Conservation (phyloP, 2,888 invertebrate genomes). For the Nephrotoma flavescens region DNA sequence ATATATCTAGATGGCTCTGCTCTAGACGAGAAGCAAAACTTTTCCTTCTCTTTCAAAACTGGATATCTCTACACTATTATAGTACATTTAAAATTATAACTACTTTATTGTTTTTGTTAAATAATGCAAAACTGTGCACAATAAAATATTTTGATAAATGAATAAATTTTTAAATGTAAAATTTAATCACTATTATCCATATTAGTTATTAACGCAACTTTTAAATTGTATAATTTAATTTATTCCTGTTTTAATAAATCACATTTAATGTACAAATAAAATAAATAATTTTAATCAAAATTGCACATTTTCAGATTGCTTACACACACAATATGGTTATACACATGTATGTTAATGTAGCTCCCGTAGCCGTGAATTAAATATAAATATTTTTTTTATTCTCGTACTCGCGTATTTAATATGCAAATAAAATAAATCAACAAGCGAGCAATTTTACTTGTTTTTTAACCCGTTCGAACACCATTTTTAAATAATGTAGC, state of each 20-base stretch:
- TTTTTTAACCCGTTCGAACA: no score
- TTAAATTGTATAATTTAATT: neutral
- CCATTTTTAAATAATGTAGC: no score
- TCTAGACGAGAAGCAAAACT: no score
- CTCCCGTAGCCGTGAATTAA: neutral
- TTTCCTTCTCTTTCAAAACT: no score
- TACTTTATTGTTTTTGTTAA: neutral
- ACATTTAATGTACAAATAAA: neutral
- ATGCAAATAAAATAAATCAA: neutral
- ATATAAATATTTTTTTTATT: no score
- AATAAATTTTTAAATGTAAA: neutral
- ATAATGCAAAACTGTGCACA: neutral
- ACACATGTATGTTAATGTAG: no score
- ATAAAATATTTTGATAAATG: neutral
- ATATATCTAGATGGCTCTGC: no score
- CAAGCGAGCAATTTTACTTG: neutral
- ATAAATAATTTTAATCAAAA: neutral
- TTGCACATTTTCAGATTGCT: neutral
- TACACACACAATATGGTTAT: neutral
- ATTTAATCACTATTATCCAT: neutral
- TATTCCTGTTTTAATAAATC: neutral
- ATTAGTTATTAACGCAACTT: neutral
- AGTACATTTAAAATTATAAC: neutral
- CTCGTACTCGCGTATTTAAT: neutral
- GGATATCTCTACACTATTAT: neutral